Base-by-base conservation (phyloP, 2,888 invertebrate species). In the Mystacides longicornis region DNA sequence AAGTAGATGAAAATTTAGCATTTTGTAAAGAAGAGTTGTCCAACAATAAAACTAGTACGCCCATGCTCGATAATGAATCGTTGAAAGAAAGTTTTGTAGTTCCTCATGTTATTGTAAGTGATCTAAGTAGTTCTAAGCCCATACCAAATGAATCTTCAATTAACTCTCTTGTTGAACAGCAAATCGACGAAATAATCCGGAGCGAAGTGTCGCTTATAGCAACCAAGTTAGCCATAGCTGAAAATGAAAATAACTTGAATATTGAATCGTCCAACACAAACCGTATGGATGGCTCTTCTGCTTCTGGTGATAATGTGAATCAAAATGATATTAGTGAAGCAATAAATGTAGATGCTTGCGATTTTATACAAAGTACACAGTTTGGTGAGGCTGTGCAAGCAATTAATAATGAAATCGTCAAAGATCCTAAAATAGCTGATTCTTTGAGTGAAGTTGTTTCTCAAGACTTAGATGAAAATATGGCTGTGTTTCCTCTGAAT, bases 201-300 rank as follows among this genome's bases (percentile, higher is more conserved):
- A 74, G 75, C 55, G 75, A 76, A 55, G 64, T 75, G 48, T 73
- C 51, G n/a, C 53, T 76, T 57, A 71, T 77, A n/a, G 75, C 74
- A 2, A 68, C 72, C 0, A 77, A 76, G 57, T 57, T 77, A 45
- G 77, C 77, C 1, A 77, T 77, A 68, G 77, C 77, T 0, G 77
- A 78, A 61, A 78, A 77, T 56, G 78, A 78, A 61, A 78, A 78
- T 56, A 78, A 78, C 61, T 63, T 77, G 64, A 78, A 78, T 59
- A 73, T 78, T 18, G 78, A 78, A 62, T 73, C 77, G 57, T 75
- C 74, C 1, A 74, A 74, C 2, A 74, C 77, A 1, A 71, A 68
- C 16, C 14, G 3, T 37, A 37, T 37, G 3, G 37, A 37, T n/a
- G 37, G 16, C 7, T 37, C 37, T 37, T 14, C 14, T 7, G 14